Percentiles rank a stretch among this genome's conserved stretches.
Evolutionary conservation across 2,888 invertebrate species (phyloP).

Genomic region (Drosophila melanocephala): DNA sequence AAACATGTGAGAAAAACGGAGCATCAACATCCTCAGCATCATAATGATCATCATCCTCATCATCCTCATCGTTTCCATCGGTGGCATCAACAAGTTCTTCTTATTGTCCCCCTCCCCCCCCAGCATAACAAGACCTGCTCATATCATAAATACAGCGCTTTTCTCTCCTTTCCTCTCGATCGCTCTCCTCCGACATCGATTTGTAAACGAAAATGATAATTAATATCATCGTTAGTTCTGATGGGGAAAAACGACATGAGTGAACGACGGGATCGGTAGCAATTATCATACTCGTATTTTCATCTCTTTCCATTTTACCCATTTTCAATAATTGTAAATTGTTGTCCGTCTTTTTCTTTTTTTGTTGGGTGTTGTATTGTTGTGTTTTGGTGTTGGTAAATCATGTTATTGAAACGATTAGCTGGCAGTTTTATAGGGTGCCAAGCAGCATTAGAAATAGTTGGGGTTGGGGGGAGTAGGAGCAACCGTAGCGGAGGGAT

Average conservation of each 20-base stretch:
- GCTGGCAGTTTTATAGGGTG: conserved; percentile 73
- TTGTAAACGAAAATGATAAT: conserved; percentile 77
- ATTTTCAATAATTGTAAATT: conserved; percentile 76
- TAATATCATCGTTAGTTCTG: conserved; percentile 75
- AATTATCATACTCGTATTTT: conserved; percentile 72
- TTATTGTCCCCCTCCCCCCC: neutral
- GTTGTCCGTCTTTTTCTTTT: conserved; percentile 32
- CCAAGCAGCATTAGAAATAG: conserved; percentile 32
- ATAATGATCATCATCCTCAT: conserved; percentile 23
- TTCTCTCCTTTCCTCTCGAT: conserved; percentile 20
- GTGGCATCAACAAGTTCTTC: conserved; percentile 57
- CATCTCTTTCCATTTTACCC: conserved; percentile 25
- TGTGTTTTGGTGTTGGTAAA: conserved; percentile 68
- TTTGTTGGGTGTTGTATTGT: conserved; percentile 37
- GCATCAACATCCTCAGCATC: conserved; percentile 48
- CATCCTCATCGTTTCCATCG: conserved; percentile 18
- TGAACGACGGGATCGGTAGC: conserved; percentile 57
- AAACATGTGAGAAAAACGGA: conserved; percentile 77
- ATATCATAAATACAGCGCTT: conserved; percentile 70
- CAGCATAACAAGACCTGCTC: conserved; percentile 56
- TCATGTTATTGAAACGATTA: conserved; percentile 78
- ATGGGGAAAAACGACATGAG: conserved; percentile 20
- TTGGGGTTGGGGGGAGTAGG: neutral
- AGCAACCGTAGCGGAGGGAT: conserved; percentile 1
- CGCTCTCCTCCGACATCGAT: conserved; percentile 35